phyloP scores from a whole-genome alignment of 2,113 vertebrate genomes.

The Micronycteris hirsuta region DNA sequence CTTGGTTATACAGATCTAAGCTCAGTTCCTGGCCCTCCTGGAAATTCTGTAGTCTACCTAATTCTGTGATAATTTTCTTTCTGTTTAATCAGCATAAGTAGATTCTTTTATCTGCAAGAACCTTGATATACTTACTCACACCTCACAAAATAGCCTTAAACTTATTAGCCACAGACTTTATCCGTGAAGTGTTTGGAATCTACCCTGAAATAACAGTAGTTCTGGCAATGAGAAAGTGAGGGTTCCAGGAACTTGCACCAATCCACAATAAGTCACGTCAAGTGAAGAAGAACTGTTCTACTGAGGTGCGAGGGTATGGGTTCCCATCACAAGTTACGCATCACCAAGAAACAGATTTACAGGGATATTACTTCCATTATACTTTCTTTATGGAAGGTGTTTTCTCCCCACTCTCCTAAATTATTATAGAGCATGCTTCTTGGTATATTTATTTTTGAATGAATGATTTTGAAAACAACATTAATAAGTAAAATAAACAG shows the following conservation, averaged over 20 bases:
- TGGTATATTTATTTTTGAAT: slow-evolving; percentile 19
- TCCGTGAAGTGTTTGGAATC: not conserved
- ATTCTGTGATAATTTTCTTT: not conserved
- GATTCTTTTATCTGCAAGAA: not conserved
- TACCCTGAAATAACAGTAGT: not conserved
- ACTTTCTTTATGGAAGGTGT: not conserved
- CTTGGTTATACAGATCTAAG: not conserved
- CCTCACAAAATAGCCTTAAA: not conserved
- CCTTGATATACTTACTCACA: not conserved
- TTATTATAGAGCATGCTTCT: not conserved
- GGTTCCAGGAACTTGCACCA: not conserved
- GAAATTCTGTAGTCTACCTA: not conserved
- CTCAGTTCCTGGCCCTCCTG: not conserved
- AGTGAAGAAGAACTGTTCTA: not conserved
- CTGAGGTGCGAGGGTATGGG: not conserved
- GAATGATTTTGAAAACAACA: slow-evolving; percentile 18
- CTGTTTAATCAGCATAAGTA: not conserved
- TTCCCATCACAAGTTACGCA: not conserved
- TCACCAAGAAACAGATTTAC: not conserved
- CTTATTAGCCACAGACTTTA: not conserved
- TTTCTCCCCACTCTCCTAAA: not conserved
- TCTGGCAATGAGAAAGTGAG: not conserved
- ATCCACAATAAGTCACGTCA: not conserved
- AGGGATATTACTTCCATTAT: not conserved
- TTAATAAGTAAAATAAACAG: slow-evolving; percentile 35